Evolutionary conservation across 2,888 invertebrate species (phyloP), one percentile per base, ranked within the genome.

Genomic region (Melanargia galathea): DNA sequence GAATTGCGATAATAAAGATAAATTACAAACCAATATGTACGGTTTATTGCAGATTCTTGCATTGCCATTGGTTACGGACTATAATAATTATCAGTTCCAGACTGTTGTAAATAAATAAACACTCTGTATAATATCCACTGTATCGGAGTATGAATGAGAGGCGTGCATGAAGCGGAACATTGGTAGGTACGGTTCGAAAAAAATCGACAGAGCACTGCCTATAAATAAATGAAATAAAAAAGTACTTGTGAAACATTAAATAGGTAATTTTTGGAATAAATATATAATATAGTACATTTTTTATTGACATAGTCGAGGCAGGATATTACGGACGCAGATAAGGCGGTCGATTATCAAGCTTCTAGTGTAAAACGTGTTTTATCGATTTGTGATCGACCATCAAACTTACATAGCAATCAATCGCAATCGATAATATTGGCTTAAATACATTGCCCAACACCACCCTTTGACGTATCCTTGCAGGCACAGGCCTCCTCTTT

Each of bases 161-260:
- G 73, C 75, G 69, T 72, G 73, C 77, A 59, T 76, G 79, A 87
- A 84, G 83, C 85, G 74, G 80, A 81, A 86, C 86, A 86, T 78
- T 77, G 82, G 84, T 82, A 85, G 83, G 84, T 82, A 85, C 82
- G 69, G 72, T 69, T 71, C 71, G 70, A 71, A 73, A 64, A 71
- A 74, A 66, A 71, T 70, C 66, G 73, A 76, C 74, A 80, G 76
- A 80, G 78, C 80, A 81, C 78, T 78, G 77, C 75, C 76, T 78
- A 78, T 75, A 57, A 75, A 77, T 76, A 80, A 80, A 79, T 79
- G 79, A 73, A 73, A 75, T 73, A 26, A 20, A 73, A 70, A 71
- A 75, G 30, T 35, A 20, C 84, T 83, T 79, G 80, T 80, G 79
- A 83, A 83, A 84, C 73, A 83, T 82, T 68, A 70, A 86, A 83